phyloP scores from a whole-genome alignment of 2,888 invertebrate genomes.

The Hirudinaria manillensis region DNA sequence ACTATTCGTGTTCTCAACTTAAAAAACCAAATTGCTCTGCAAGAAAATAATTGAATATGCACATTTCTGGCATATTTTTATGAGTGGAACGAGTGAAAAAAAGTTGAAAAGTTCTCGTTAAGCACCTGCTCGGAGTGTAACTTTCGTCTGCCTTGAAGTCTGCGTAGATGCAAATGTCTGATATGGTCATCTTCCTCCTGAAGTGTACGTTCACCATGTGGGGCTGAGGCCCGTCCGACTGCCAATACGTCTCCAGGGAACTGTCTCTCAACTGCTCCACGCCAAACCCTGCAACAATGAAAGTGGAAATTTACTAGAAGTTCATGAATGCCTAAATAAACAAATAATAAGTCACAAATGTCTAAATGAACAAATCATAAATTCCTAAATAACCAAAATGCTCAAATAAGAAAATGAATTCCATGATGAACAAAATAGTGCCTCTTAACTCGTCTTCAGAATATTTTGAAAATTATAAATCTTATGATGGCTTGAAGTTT shows the following conservation, averaged over 20 bases:
- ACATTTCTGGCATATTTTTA: neutral
- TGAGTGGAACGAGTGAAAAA: neutral
- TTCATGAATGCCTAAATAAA: neutral
- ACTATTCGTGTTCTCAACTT: neutral
- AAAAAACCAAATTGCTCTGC: neutral
- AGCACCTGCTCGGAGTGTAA: slow-evolving; percentile 81
- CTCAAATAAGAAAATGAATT: no score
- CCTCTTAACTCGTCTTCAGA: no score
- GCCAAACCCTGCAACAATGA: slow-evolving; percentile 73
- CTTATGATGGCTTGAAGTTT: no score
- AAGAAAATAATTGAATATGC: neutral
- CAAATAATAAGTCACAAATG: neutral
- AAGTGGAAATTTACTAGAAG: neutral
- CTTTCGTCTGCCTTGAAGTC: slow-evolving; percentile 98
- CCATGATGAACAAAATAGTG: no score
- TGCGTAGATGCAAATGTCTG: slow-evolving; percentile 90
- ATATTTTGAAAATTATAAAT: no score
- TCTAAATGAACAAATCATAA: no score
- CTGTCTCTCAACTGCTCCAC: slow-evolving; percentile 92
- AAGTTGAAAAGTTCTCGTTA: neutral
- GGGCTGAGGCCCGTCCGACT: slow-evolving; percentile 95
- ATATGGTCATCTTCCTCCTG: slow-evolving; percentile 84
- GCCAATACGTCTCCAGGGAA: slow-evolving; percentile 96
- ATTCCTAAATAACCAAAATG: no score
- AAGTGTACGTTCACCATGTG: slow-evolving; percentile 96